A percentile compares a stretch with the other conserved stretches of the same genome.
Evolutionary conservation across 2,113 vertebrate species (phyloP).

Genomic region (Catagonus wagneri): DNA sequence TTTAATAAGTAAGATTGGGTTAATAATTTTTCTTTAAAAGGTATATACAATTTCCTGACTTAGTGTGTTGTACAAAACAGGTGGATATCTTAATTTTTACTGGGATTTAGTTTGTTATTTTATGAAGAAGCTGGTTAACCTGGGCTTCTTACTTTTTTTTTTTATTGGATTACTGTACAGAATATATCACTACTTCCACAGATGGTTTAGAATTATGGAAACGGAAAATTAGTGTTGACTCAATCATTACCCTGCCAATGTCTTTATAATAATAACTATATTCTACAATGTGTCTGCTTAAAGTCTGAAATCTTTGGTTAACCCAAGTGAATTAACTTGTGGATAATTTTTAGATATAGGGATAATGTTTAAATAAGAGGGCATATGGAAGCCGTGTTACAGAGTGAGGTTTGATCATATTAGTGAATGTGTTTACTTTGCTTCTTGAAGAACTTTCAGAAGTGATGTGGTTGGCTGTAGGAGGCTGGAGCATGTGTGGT

Average conservation of each 20-base stretch:
- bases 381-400: neutral
- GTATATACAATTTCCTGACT: neutral
- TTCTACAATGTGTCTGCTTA: neutral
- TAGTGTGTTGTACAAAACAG: neutral
- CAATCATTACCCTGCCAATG: neutral
- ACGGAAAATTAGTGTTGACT: neutral
- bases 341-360: neutral
- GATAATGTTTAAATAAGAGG: neutral
- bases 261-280: neutral
- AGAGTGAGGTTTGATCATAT: neutral
- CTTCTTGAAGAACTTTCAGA: neutral
- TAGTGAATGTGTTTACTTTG: neutral
- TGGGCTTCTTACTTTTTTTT: neutral
- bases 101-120: constrained; percentile 18
- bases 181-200: neutral
- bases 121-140: neutral
- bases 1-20: neutral
- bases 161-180: neutral
- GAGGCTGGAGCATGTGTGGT: neutral
- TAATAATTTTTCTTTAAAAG: constrained; percentile 36
- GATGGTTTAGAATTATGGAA: neutral
- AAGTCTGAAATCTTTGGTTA: neutral
- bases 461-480: no score
- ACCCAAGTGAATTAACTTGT: neutral
- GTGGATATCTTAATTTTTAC: constrained; percentile 22